These are phyloP conservation scores for Tyria jacobaeae DNA, from an alignment of 2,888 invertebrate species.

Conservation along the genomic window DNA sequence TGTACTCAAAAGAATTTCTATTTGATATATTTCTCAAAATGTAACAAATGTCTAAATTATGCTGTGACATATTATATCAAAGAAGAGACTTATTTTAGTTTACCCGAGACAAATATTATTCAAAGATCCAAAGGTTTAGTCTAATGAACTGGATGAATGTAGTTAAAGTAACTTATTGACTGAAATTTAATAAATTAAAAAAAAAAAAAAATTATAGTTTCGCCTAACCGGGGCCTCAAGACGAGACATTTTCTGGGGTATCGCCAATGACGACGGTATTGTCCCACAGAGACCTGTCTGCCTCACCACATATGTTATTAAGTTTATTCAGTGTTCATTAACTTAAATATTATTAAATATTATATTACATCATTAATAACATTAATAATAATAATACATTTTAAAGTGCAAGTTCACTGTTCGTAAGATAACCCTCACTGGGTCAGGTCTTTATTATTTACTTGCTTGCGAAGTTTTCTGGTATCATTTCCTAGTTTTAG, in stretches of 20 bases:
- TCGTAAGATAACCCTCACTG: not conserved
- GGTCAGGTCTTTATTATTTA: not conserved
- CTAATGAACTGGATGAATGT: slow-evolving; percentile 7
- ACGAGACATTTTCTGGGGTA: too few species aligned
- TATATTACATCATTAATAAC: too few species aligned
- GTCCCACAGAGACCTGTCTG: too few species aligned
- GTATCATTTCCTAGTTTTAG: not conserved
- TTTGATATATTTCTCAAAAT: not conserved
- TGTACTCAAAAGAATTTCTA: not conserved
- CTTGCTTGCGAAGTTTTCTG: not conserved
- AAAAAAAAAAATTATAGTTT: too few species aligned
- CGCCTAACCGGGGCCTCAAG: not conserved
- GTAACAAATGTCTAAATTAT: not conserved
- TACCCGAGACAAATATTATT: slow-evolving; percentile 26
- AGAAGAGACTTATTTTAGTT: slow-evolving; percentile 12
- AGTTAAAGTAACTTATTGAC: slow-evolving; percentile 17
- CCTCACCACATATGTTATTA: too few species aligned
- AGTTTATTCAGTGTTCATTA: too few species aligned
- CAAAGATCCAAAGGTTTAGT: slow-evolving; percentile 23
- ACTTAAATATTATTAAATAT: too few species aligned
- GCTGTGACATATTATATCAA: not conserved
- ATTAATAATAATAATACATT: too few species aligned
- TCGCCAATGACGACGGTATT: too few species aligned
- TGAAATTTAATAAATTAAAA: slow-evolving; percentile 13
- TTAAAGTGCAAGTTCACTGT: not conserved